A percentile compares a stretch with the other conserved stretches of the same genome.
Evolutionary conservation across 1,140 invertebrate genomes (phyloP).

Genomic region (Panagrolaimus sp.): DNA sequence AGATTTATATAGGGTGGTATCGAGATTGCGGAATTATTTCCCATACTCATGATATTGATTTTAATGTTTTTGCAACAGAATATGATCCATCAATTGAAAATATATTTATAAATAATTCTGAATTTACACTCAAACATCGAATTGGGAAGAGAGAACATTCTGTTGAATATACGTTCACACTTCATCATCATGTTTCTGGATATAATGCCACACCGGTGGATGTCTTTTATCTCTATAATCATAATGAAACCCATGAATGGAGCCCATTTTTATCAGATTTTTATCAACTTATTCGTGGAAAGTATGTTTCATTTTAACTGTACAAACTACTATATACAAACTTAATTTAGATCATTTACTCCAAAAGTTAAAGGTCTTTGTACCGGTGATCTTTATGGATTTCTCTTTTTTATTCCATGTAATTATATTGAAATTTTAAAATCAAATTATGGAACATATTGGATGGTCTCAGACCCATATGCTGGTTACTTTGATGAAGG

Average conservation of each 20-base stretch:
- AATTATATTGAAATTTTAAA: not conserved
- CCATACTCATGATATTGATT: not conserved
- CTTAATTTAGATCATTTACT: too few species aligned
- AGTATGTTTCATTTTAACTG: not conserved
- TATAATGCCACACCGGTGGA: not conserved
- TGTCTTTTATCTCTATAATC: not conserved
- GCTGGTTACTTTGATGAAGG: conserved; percentile 5
- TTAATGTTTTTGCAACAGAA: not conserved
- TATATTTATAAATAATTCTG: not conserved
- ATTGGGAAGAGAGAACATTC: not conserved
- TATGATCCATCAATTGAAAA: not conserved
- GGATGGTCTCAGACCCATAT: not conserved
- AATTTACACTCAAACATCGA: not conserved
- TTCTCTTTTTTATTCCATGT: not conserved
- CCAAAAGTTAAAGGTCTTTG: not conserved
- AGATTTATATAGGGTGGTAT: not conserved
- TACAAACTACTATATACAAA: too few species aligned
- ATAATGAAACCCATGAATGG: not conserved
- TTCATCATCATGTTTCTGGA: not conserved
- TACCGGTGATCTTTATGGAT: not conserved
- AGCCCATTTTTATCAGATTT: conserved; percentile 1
- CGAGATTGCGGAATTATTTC: conserved; percentile 10
- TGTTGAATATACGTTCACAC: not conserved
- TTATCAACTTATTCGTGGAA: not conserved
- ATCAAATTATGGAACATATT: not conserved